phyloP scores from a whole-genome alignment of 2,888 invertebrate species.

The Apocheima hispidaria region DNA sequence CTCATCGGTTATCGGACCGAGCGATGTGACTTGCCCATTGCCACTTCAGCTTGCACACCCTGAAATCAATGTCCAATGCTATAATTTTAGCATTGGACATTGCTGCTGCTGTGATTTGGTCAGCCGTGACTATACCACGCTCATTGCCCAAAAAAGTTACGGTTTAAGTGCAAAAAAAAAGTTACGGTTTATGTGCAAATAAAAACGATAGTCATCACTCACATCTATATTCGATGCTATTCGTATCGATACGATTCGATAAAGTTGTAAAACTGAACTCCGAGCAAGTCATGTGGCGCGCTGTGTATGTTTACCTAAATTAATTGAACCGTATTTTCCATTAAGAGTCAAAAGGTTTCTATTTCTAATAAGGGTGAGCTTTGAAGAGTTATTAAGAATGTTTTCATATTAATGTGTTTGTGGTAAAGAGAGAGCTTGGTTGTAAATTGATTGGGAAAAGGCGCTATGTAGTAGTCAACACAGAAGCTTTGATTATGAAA shows the following conservation, averaged over 20 bases:
- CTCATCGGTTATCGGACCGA: too few species aligned
- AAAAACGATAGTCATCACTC: slow-evolving; percentile 5
- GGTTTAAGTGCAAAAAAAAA: too few species aligned
- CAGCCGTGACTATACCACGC: too few species aligned
- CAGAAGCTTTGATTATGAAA: neutral
- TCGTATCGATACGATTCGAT: slow-evolving; percentile 26
- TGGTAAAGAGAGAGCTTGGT: slow-evolving; percentile 13
- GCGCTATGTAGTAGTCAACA: neutral
- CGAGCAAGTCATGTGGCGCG: slow-evolving; percentile 24
- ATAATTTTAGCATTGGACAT: too few species aligned
- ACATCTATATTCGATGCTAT: slow-evolving; percentile 9
- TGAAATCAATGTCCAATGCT: too few species aligned
- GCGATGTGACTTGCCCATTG: too few species aligned
- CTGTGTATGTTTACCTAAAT: slow-evolving; percentile 30
- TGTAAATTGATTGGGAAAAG: slow-evolving; percentile 9
- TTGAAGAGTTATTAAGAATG: slow-evolving; percentile 30
- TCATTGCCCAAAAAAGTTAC: too few species aligned
- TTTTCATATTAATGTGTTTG: slow-evolving; percentile 20
- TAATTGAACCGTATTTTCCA: slow-evolving; percentile 40
- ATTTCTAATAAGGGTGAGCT: slow-evolving; percentile 34
- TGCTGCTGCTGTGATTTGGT: too few species aligned
- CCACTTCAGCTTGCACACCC: too few species aligned
- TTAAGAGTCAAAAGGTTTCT: slow-evolving; percentile 34
- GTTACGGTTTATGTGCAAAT: too few species aligned
- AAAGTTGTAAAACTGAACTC: slow-evolving; percentile 23